Evolutionary conservation across 2,797 vertebrate genomes (phyloP).

Genomic region (Ibycter americanus): DNA sequence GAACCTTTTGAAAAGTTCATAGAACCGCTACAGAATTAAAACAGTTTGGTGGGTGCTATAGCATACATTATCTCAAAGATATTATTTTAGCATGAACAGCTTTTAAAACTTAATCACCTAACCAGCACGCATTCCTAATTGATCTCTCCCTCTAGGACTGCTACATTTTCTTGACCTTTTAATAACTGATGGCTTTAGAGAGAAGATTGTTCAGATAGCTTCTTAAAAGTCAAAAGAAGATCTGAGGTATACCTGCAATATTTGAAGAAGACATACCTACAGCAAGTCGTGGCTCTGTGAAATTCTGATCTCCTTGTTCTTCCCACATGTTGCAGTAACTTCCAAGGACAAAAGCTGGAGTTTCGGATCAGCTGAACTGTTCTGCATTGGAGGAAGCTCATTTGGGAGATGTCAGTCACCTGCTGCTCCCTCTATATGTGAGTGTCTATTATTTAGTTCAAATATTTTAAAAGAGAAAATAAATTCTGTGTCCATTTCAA

Average conservation of each 20-base stretch:
- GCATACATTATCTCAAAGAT: constrained; percentile 31
- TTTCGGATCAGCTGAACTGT: neutral
- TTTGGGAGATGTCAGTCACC: neutral
- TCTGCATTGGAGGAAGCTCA: neutral
- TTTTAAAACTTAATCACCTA: constrained; percentile 57
- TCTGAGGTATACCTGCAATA: constrained; percentile 6
- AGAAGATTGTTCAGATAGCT: constrained; percentile 21
- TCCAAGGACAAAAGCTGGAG: neutral
- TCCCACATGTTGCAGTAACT: neutral
- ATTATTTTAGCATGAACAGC: constrained; percentile 18
- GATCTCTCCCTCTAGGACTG: constrained; percentile 32
- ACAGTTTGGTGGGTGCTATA: neutral
- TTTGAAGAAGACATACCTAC: neutral
- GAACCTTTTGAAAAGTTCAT: constrained; percentile 41
- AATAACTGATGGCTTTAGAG: constrained; percentile 48
- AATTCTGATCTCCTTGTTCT: neutral
- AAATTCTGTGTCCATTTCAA: neutral
- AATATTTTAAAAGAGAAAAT: neutral
- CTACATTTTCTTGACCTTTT: constrained; percentile 64
- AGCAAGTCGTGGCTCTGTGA: neutral
- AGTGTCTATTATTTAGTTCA: neutral
- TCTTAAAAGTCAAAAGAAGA: constrained; percentile 58
- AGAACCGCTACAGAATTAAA: neutral
- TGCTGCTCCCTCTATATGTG: accelerated
- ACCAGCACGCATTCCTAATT: constrained; percentile 7